Evolutionary conservation across 2,797 vertebrate species (phyloP), one percentile per base, ranked within the genome.

Genomic region (Pangasius macronema): DNA sequence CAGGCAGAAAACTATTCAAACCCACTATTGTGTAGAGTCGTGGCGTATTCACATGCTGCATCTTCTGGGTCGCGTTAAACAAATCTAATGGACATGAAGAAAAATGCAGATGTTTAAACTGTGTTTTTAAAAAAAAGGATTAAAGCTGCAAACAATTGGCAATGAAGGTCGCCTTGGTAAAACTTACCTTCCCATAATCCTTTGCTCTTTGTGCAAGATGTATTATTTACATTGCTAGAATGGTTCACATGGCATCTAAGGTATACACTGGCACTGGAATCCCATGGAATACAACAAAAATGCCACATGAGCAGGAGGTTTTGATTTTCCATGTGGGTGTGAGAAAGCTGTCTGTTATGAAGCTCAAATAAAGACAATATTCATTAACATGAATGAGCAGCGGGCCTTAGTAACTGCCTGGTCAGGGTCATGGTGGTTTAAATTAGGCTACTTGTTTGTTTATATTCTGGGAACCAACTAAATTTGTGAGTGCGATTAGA

Each of bases 1-100:
- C 79, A 39, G 68, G 42, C 61, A 79, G 84, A 80, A 53, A 87
- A 46, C 16, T 55, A 13, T n/a, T 49, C n/a, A 30, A 46, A 75
- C 27, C 10, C 14, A 39, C 33, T 46, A 9, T 42, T 30, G 16
- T 49, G 24, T 61, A 42, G 24, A 83, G 36, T 85, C 36, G 75
- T 30, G 33, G 36, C 20, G 83, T 46, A 22, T 59, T 75, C 2
- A 75, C 67, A 59, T 42, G 22, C 83, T 16, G 33, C 68, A 84
- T n/a, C 22, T 75, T 61, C 22, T 13, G 83, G 68, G 70, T 75
- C 55, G 8, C 13, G 55, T 61, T 42, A 73, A n/a, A 59, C 2
- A 0, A 72, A 57, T 39, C 20, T 55, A 55, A 70, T 20, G 2
- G 6, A 42, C 2, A 1, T 42, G 20, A 73, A 36, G 27, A 55